Conservation (phyloP, 2,888 invertebrate species). For the Nudaria mundana region DNA sequence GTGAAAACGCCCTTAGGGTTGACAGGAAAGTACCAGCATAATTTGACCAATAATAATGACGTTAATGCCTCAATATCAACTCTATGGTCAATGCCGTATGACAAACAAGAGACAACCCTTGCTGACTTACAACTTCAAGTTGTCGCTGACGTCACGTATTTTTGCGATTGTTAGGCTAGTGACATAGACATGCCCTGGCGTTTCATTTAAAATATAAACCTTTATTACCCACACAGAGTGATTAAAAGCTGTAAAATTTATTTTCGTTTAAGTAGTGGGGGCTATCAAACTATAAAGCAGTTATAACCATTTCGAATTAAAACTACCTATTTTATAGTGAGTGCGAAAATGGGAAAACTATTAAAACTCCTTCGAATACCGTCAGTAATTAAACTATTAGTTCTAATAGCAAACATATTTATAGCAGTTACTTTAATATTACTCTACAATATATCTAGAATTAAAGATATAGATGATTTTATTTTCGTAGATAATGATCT, state of each 20-base stretch:
- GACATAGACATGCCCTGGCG: too few relatives aligned
- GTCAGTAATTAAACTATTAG: background rate
- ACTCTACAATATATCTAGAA: background rate
- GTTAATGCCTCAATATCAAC: too few relatives aligned
- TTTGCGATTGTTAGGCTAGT: too few relatives aligned
- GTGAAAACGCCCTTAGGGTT: too few relatives aligned
- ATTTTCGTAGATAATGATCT: background rate
- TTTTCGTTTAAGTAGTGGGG: too few relatives aligned
- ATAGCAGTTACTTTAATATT: background rate
- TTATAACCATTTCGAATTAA: background rate
- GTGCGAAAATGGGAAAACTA: background rate
- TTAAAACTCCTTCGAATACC: background rate
- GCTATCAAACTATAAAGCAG: background rate
- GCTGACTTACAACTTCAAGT: too few relatives aligned
- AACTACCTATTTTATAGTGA: background rate
- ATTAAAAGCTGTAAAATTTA: background rate
- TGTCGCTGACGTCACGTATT: too few relatives aligned
- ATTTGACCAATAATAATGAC: too few relatives aligned
- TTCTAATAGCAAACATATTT: background rate
- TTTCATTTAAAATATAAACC: background rate
- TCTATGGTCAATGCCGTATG: too few relatives aligned
- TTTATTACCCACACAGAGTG: background rate
- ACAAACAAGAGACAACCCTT: too few relatives aligned
- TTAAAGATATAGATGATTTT: background rate
- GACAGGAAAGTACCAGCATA: too few relatives aligned